Percentiles rank a stretch among this genome's conserved stretches.
These are phyloP conservation scores for Xenopus petersii DNA, from an alignment of 2,797 vertebrate genomes.

Conservation along the genomic window DNA sequence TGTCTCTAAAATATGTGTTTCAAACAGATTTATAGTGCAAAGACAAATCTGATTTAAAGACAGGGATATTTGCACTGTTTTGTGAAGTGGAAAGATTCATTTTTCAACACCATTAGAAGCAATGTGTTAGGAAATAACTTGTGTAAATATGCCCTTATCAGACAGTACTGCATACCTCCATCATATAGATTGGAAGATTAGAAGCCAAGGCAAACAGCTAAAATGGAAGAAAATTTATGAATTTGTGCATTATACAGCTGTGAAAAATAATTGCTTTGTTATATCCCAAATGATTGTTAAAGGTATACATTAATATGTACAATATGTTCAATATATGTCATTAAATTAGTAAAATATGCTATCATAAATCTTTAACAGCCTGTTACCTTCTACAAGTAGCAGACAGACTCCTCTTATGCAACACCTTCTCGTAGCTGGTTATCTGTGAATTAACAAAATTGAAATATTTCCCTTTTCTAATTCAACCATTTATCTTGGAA, in stretches of 20 bases:
- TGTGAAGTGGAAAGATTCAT: not conserved
- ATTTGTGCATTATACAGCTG: no score
- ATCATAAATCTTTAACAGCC: no score
- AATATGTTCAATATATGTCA: no score
- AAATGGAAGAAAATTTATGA: no score
- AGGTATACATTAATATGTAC: no score
- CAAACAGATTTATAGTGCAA: not conserved
- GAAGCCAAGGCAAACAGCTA: not conserved
- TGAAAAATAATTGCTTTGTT: no score
- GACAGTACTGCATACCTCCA: not conserved
- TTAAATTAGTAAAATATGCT: no score
- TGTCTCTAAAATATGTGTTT: not conserved
- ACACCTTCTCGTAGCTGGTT: not conserved
- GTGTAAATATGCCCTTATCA: not conserved
- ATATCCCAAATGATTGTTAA: no score
- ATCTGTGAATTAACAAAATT: not conserved
- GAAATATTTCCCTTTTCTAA: no score
- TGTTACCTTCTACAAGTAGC: no score
- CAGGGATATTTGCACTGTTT: not conserved
- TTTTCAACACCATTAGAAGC: not conserved
- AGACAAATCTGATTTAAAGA: not conserved
- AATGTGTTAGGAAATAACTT: not conserved
- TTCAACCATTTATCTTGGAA: slow-evolving; percentile 1
- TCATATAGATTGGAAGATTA: not conserved
- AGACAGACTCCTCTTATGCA: no score